These are phyloP conservation scores for Labeo calbasu DNA, from an alignment of 2,797 vertebrate species.

Conservation along the genomic window DNA sequence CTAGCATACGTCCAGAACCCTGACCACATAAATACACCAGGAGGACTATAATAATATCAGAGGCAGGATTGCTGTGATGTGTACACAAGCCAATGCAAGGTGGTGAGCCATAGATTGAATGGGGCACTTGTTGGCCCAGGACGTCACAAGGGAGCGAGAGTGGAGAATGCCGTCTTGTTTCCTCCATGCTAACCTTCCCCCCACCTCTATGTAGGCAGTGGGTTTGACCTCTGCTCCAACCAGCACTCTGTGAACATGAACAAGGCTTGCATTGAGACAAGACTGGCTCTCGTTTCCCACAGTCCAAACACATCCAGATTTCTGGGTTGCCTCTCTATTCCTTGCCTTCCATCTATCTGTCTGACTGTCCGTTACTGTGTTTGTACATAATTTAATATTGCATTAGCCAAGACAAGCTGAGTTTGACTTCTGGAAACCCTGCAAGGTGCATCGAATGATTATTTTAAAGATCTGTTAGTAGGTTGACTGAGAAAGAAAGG, in stretches of 20 bases:
- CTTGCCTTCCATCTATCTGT: constrained; percentile 16
- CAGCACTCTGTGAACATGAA: constrained; percentile 52
- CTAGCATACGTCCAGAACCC: neutral
- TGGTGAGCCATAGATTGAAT: constrained; percentile 46
- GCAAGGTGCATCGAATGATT: neutral
- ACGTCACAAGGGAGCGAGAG: constrained; percentile 48
- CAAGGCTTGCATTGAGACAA: constrained; percentile 55
- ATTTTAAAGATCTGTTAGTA: neutral
- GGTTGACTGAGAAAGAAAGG: neutral
- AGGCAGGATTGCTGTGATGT: constrained; percentile 32
- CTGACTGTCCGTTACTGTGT: constrained; percentile 14
- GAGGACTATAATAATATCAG: constrained; percentile 32
- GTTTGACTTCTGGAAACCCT: neutral
- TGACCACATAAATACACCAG: constrained; percentile 28
- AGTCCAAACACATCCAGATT: constrained; percentile 50
- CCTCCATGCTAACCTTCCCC: constrained; percentile 53
- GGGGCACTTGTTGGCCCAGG: constrained; percentile 50
- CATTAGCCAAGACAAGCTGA: neutral
- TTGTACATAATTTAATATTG: constrained; percentile 22
- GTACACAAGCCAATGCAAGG: constrained; percentile 41
- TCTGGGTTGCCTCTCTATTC: constrained; percentile 15
- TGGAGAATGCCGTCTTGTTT: constrained; percentile 57
- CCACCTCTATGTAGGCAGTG: constrained; percentile 46
- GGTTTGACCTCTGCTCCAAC: constrained; percentile 50
- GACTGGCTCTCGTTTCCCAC: constrained; percentile 47